Conservation (phyloP, 2,888 invertebrate species). For the Ligdia adustata region DNA sequence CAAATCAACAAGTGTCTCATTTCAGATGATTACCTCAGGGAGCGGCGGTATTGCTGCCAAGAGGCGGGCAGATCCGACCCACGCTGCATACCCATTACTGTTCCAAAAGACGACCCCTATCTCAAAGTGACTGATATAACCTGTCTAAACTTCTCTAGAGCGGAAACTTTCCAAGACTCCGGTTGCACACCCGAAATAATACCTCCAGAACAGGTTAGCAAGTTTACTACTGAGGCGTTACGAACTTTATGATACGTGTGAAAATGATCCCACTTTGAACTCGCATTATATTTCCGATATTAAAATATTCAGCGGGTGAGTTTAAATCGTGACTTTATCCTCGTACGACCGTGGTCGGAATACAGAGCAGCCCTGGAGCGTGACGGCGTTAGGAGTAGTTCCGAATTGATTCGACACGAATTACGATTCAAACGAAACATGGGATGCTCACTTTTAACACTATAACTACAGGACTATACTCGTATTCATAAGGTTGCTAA, state of each 20-base stretch:
- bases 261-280: slow-evolving; percentile 42
- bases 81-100: slow-evolving; percentile 60
- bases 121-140: slow-evolving; percentile 65
- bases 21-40: slow-evolving; percentile 58
- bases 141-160: slow-evolving; percentile 67
- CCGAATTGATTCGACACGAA: slow-evolving; percentile 26
- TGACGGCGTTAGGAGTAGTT: slow-evolving; percentile 31
- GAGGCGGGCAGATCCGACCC: slow-evolving; percentile 48
- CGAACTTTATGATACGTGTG: slow-evolving; percentile 41
- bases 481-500: neutral
- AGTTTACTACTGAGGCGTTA: slow-evolving; percentile 27
- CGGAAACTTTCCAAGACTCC: slow-evolving; percentile 69
- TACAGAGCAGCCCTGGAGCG: slow-evolving; percentile 35
- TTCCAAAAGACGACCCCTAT: slow-evolving; percentile 65
- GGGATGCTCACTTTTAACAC: slow-evolving; percentile 14
- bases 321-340: slow-evolving; percentile 46
- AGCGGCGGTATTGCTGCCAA: slow-evolving; percentile 56
- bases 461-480: neutral
- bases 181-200: slow-evolving; percentile 58
- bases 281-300: slow-evolving; percentile 43
- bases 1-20: slow-evolving; percentile 28
- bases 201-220: slow-evolving; percentile 60
- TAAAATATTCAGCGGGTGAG: slow-evolving; percentile 41
- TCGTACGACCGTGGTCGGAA: slow-evolving; percentile 33
- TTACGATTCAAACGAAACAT: slow-evolving; percentile 31